These are phyloP conservation scores for Aromia moschata DNA, from an alignment of 2,888 invertebrate species.

Conservation along the genomic window DNA sequence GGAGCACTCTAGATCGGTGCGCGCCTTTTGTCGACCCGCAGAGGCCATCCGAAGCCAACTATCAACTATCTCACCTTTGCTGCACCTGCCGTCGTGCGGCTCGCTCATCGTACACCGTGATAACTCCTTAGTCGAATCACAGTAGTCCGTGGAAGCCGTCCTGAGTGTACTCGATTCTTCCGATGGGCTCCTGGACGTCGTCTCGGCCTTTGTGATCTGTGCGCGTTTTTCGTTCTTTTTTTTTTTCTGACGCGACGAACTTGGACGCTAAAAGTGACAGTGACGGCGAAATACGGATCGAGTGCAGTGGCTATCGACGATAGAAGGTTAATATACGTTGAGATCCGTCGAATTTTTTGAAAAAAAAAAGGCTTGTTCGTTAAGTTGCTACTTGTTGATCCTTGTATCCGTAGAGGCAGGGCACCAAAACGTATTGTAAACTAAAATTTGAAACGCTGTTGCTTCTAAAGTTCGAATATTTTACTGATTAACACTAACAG, in stretches of 20 bases:
- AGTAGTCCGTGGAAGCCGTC: constrained; percentile 41
- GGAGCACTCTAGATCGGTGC: constrained; percentile 44
- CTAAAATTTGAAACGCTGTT: too few relatives aligned
- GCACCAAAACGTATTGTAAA: too few relatives aligned
- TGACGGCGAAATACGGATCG: too few relatives aligned
- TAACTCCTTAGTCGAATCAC: constrained; percentile 44
- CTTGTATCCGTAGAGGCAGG: too few relatives aligned
- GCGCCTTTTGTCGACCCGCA: constrained; percentile 41
- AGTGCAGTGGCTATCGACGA: too few relatives aligned
- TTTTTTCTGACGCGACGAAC: not conserved
- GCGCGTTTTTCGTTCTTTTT: constrained; percentile 4
- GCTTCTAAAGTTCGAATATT: too few relatives aligned
- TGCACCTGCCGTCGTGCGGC: constrained; percentile 37
- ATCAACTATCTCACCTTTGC: constrained; percentile 38
- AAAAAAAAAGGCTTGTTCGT: not conserved
- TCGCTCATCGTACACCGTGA: constrained; percentile 27
- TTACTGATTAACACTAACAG: too few relatives aligned
- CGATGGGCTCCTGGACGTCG: constrained; percentile 22
- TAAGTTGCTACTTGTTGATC: constrained; percentile 12
- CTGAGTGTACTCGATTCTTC: constrained; percentile 28
- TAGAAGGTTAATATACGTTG: too few relatives aligned
- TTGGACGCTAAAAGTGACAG: not conserved
- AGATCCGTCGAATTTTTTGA: not conserved
- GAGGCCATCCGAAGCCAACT: constrained; percentile 47
- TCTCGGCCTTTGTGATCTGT: constrained; percentile 14